phyloP scores from a whole-genome alignment of 2,888 invertebrate species.

The Andrena chrysosceles region DNA sequence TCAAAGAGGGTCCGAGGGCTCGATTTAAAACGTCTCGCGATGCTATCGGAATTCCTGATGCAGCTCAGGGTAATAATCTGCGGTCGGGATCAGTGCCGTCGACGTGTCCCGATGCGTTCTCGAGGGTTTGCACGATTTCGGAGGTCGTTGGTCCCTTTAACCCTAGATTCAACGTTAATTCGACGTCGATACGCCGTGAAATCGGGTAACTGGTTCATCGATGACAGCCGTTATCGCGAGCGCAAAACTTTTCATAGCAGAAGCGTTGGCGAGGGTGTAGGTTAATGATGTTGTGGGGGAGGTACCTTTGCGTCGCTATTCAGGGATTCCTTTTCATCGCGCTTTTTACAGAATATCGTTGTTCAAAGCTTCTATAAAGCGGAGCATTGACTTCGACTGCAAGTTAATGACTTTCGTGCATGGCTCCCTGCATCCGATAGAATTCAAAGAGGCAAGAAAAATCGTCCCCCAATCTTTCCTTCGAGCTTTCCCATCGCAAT shows the following conservation, averaged over 20 bases:
- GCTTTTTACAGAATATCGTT: too few species aligned
- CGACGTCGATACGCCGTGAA: background rate
- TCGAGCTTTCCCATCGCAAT: background rate
- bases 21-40: conserved; percentile 9
- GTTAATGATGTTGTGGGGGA: background rate
- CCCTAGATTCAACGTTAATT: background rate
- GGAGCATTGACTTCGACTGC: too few species aligned
- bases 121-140: background rate
- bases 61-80: background rate
- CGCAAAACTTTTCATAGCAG: background rate
- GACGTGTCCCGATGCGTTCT: background rate
- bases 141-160: background rate
- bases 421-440: background rate
- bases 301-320: background rate
- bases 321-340: too few species aligned
- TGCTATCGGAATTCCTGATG: background rate
- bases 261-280: background rate
- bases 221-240: background rate
- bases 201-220: background rate
- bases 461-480: background rate
- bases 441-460: background rate
- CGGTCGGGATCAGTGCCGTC: background rate
- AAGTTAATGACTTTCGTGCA: background rate
- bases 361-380: too few species aligned
- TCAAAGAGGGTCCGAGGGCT: background rate